Evolutionary conservation across 2,113 vertebrate genomes (phyloP), one percentile per base, ranked within the genome.

Genomic region (Limanda limanda): DNA sequence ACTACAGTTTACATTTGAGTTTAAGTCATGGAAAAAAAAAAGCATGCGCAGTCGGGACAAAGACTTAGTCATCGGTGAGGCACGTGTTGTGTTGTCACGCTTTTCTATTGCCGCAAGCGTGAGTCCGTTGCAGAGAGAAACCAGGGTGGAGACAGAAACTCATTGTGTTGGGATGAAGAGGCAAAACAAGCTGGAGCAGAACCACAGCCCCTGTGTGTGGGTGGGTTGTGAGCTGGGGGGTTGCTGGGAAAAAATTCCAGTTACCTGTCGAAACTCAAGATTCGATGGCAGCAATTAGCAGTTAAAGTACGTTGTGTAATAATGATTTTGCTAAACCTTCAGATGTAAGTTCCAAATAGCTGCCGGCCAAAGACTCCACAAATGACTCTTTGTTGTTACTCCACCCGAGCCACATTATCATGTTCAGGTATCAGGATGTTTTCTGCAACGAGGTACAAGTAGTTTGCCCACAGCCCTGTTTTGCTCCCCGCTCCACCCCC

Each of bases 131-230:
- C 14, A 25, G 54, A 48, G 55, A 79, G 60, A 86, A 59, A 78
- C 72, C 60, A 10, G 81, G 83, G 86, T 76, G 84, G 85, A 71
- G 83, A 78, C 71, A 52, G 82, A 89, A 88, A 90, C 82, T 74
- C 31, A 24, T 66, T 70, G 63, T 55, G 35, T 1, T 71, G 24
- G 40, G 20, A 52, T 20, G 79, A 85, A 85, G 87, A 70, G 63
- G 84, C 77, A 62, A 57, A 88, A 74, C 90, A 67, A 89, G 82
- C 84, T 67, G 25, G 73, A 74, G 78, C 68, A 78, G 77, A 79
- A 55, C 1, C 15, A 15, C 47, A 65, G 74, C 78, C 12, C 65
- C 40, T n/a, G 57, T 31, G 24, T 7, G 25, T 59, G 35, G n/a
- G 60, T 62, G 37, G 40, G 40, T 42, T 42, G 35, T 42, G 40